Evolutionary conservation across 2,888 invertebrate genomes (phyloP), one percentile per base, ranked within the genome.

Genomic region (Pristionchus exspectatus): DNA sequence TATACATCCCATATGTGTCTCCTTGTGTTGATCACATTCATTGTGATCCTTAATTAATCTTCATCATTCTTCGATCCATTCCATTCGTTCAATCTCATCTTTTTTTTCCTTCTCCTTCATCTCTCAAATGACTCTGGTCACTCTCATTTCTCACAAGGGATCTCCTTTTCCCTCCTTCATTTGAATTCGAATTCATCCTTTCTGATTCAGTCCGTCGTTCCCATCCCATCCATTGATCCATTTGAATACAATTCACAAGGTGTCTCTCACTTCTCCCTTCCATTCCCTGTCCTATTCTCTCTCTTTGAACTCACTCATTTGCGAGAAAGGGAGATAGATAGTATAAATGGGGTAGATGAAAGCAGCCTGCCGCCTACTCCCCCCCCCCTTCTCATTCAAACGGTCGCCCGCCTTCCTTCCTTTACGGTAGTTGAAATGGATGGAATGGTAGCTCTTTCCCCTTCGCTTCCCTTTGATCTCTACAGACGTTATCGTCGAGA

Each of bases 401-500:
- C 44, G 44, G 44, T 72, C 27, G 30, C 69, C 69, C 30, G n/a
- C 30, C n/a, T 30, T 50, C 83, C 54, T 54, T 30, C 30, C 27
- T 83, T 83, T 83, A 77, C 77, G 77, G 77, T 77, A 77, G 77
- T 77, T 4, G 77, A 77, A 77, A 77, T 77, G 77, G 77, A 72
- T 72, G 16, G 33, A 72, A 72, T 72, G 69, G 44, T 38, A 38
- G 72, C 27, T 50, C 44, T 50, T 50, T 12, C 44, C 10, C 38
- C 38, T 50, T 50, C 44, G 77, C 77, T 21, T 2, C 77, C 77
- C 77, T 77, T 77, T 77, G 38, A 77, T 77, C 77, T 44, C 1
- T 21, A 50, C 30, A 5, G 38, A 44, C 69, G 38, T 77, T 77
- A 77, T 14, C 77, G 77, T 44, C 12, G 44, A 38, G 77, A 44